Evolutionary conservation across 64 coral and sea anemone genomes (phyloP), one percentile per base, ranked within the genome.

Genomic region (Dendrophyllia cribrosa): DNA sequence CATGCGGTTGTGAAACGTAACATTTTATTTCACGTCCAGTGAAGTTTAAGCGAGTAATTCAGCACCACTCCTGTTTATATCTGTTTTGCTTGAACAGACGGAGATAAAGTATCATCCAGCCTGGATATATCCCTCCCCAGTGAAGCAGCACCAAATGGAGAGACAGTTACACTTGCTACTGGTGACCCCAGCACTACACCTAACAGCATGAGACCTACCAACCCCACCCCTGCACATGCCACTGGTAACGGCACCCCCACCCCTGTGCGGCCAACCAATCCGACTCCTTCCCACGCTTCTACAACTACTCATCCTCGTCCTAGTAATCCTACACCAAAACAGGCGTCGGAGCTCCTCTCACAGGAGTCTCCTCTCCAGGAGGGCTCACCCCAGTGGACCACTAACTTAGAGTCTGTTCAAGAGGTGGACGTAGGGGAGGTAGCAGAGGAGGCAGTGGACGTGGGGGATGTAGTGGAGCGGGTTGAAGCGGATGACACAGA

Each of bases 201-300:
- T 11, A 93, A 88, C 81, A 86, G 72, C 45, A 62, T 95, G 46
- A 91, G 96, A 49, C 96, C 96, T 70, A 95, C 94, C 9, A 98
- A 98, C 88, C 96, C 96, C 70, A 98, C 96, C 67, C 96, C 96
- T 61, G 93, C 73, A 26, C 96, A 98, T 77, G 96, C 96, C 20
- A 86, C 94, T 70, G 96, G 94, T 24, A 91, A 66, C 58, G 82
- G 91, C 11, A 96, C 97, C 83, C 94, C 94, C 43, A 96, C 94
- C 82, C 75, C 91, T 44, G 16, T 94, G n/a, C 79, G 95, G 51
- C 95, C 95, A 66, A 85, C 85, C 17, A 97, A 97, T 56, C 95
- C 95, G 72, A 97, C 92, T 24, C 95, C 95, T 83, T 82, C 83
- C 6, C 92, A 97, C 72, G 95, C 95, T 20, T 86, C 77, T 10